Conservation (phyloP, 2,888 invertebrate species). For the Cordilura impudica region DNA sequence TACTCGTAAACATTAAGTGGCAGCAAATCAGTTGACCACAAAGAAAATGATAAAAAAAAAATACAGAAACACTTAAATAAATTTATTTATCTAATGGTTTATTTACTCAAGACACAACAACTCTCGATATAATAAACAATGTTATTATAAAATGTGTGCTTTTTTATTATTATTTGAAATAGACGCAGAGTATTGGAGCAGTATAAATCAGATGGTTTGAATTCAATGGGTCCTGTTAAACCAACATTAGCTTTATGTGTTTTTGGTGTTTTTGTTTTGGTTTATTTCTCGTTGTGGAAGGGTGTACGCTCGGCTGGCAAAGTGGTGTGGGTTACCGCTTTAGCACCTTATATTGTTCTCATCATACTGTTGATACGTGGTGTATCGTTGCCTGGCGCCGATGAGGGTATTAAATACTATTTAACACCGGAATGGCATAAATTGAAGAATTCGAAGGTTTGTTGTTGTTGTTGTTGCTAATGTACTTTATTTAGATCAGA, state of each 20-base stretch:
- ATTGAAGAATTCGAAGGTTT: conserved; percentile 86
- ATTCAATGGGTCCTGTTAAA: conserved; percentile 92
- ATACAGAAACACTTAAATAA: conserved; percentile 43
- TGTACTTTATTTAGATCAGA: neutral
- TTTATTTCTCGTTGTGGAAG: conserved; percentile 98
- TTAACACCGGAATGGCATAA: conserved; percentile 94
- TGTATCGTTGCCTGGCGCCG: conserved; percentile 90
- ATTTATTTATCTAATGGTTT: conserved; percentile 54
- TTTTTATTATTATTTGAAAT: conserved; percentile 16
- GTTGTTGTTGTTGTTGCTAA: conserved; percentile 3
- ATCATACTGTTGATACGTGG: conserved; percentile 90
- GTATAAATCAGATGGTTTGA: conserved; percentile 88
- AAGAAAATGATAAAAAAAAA: neutral
- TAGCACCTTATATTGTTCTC: conserved; percentile 94
- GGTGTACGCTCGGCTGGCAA: conserved; percentile 95
- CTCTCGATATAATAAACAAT: conserved; percentile 23
- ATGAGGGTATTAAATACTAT: conserved; percentile 91
- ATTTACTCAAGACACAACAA: conserved; percentile 12
- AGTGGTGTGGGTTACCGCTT: conserved; percentile 97
- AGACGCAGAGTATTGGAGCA: conserved; percentile 93
- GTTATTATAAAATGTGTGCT: conserved; percentile 52
- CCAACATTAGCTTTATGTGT: conserved; percentile 93
- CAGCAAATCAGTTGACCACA: neutral
- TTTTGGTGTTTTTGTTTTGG: conserved; percentile 92
- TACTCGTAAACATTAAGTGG: conserved; percentile 54